A percentile compares a stretch with the other conserved stretches of the same genome.
Evolutionary conservation across 2,888 invertebrate species (phyloP).

Genomic region (Parochlus steinenii): DNA sequence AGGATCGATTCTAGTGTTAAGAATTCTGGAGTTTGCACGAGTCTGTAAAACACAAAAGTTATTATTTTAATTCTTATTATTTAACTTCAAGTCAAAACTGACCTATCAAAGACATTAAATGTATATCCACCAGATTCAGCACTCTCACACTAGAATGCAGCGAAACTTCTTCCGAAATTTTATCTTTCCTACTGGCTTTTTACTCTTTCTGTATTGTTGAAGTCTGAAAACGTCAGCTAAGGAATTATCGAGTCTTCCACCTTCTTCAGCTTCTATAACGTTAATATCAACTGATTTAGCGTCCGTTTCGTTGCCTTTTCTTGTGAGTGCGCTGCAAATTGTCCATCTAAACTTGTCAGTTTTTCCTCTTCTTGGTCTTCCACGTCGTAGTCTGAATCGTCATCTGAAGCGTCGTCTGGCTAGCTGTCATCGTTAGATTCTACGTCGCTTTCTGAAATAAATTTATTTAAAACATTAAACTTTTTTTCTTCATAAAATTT

Average conservation of each 20-base stretch:
- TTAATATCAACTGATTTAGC: conserved; percentile 55
- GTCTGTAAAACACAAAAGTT: no score
- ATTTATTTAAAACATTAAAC: no score
- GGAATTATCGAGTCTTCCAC: conserved; percentile 51
- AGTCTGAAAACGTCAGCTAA: conserved; percentile 51
- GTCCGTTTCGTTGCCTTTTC: conserved; percentile 33
- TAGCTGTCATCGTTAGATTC: conserved; percentile 19
- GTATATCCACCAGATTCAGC: conserved; percentile 58
- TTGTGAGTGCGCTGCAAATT: conserved; percentile 51
- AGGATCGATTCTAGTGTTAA: conserved; percentile 10
- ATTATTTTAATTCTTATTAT: no score
- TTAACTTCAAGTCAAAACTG: conserved; percentile 1
- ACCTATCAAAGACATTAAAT: conserved; percentile 26
- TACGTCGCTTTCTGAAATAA: conserved; percentile 14
- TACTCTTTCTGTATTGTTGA: conserved; percentile 21
- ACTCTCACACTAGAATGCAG: conserved; percentile 58
- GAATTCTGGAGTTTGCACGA: no score
- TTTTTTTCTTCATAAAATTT: no score
- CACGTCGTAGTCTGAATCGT: conserved; percentile 16
- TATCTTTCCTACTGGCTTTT: conserved; percentile 37
- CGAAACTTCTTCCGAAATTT: conserved; percentile 44
- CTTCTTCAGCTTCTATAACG: conserved; percentile 59
- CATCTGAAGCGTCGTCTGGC: background rate
- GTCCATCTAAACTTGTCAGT: conserved; percentile 51
- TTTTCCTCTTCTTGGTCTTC: conserved; percentile 36